phyloP scores from a whole-genome alignment of 2,113 vertebrate genomes.

The Recurvirostra avosetta region DNA sequence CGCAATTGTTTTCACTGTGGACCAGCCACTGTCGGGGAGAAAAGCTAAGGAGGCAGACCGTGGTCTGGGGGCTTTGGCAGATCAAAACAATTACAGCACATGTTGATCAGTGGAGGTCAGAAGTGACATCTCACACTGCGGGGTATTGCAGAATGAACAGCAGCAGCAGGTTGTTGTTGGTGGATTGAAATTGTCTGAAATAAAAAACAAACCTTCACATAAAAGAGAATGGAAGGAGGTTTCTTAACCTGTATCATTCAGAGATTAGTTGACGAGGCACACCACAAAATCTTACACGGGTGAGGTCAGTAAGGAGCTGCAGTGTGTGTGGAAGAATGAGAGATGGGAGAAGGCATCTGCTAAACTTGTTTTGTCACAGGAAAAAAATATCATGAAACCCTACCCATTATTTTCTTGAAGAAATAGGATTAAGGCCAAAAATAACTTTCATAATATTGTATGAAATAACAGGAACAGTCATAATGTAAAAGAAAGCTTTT shows the following conservation, averaged over 20 bases:
- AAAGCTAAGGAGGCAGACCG: not conserved
- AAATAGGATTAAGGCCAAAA: not conserved
- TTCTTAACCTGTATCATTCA: not conserved
- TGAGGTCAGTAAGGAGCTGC: not conserved
- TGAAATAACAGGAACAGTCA: not conserved
- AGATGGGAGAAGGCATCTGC: not conserved
- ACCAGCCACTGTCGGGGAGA: not conserved
- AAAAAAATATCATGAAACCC: not conserved
- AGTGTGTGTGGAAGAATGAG: not conserved
- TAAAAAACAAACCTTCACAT: not conserved
- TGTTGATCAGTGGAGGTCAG: not conserved
- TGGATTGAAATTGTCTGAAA: not conserved
- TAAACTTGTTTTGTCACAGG: not conserved
- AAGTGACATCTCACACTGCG: not conserved
- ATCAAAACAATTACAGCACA: rapidly evolving
- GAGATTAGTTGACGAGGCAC: not conserved
- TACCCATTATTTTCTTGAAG: not conserved
- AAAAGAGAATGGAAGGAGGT: not conserved
- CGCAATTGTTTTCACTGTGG: rapidly evolving
- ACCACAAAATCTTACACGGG: not conserved
- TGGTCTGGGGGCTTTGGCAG: not conserved
- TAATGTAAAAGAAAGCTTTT: not conserved
- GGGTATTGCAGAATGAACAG: not conserved
- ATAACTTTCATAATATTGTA: not conserved
- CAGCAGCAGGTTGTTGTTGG: not conserved